Evolutionary conservation across 2,797 vertebrate species (phyloP).

Genomic region (Enteromius unitaeniatus): DNA sequence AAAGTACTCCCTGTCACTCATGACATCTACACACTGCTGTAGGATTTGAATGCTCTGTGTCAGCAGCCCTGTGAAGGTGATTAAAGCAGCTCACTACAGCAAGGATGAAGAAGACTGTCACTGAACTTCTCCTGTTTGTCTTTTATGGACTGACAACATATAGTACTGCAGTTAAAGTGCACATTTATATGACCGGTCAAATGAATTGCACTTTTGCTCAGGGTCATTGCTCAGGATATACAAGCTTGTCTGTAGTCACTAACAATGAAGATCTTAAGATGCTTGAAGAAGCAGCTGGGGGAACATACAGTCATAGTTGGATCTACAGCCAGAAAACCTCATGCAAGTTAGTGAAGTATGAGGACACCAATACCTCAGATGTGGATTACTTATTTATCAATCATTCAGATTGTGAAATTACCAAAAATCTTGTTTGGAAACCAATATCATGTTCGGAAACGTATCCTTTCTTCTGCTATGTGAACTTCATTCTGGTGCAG

Average conservation of each 20-base stretch:
- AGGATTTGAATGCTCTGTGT: slow-evolving; percentile 2
- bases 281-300: not conserved
- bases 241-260: slow-evolving; percentile 27
- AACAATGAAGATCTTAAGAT: not conserved
- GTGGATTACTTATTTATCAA: not conserved
- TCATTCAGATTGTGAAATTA: too few species aligned
- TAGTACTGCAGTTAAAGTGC: not conserved
- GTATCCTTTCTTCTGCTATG: not conserved
- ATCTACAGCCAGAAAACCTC: not conserved
- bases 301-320: not conserved
- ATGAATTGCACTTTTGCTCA: slow-evolving; percentile 26
- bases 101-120: slow-evolving; percentile 2
- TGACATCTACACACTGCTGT: too few species aligned
- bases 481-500: not conserved
- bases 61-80: not conserved
- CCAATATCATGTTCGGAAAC: not conserved
- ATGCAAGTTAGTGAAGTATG: slow-evolving; percentile 6
- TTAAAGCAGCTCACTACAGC: not conserved
- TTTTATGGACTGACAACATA: not conserved
- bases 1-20: too few species aligned
- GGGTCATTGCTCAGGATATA: not conserved
- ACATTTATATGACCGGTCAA: not conserved
- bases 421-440: not conserved
- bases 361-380: not conserved
- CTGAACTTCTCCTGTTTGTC: slow-evolving; percentile 8